Evolutionary conservation across 2,888 invertebrate species (phyloP), one percentile per base, ranked within the genome.

Genomic region (Julus scanicus): DNA sequence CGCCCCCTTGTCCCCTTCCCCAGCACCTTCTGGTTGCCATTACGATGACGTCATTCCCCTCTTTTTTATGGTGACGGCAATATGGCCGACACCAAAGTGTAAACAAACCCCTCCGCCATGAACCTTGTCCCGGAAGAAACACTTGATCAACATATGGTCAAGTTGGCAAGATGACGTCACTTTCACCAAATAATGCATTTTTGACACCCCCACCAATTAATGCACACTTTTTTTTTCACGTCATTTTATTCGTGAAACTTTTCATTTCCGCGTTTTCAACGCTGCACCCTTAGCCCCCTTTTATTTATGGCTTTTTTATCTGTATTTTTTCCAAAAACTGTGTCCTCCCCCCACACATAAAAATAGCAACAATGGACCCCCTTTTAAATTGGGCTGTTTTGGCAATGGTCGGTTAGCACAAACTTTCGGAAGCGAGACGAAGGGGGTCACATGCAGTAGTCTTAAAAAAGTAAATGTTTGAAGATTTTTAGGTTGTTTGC

Each of bases 11-110:
- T 53, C 15, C 15, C 53, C 13, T 63, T 63, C 20, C 29, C 71
- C 4, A 44, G 44, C 71, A 71, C 71, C 71, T 71, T 71, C 71
- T 80, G 37, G 80, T 15, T 80, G 37, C 80, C 80, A 71, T 71
- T 80, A 37, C 80, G 80, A 37, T 80, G 80, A 80, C 80, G 80
- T 80, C 80, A 80, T 37, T 11, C 80, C 71, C 80, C 37, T 80
- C 80, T n/a, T 80, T 80, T 80, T 44, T 80, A 80, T 80, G 80
- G 80, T n/a, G 63, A n/a, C 63, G 63, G 63, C 80, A 80, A 80
- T 80, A 80, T 80, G 80, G 80, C 80, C 80, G 80, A 80, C 80
- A 29, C 6, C 4, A 80, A 80, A 37, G 37, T 37, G 80, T 80
- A 80, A 80, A 80, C 80, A 80, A 80, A 80, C 80, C 71, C 71